Evolutionary conservation across 2,888 invertebrate genomes (phyloP).

Genomic region (Lasioglossum marginatum): DNA sequence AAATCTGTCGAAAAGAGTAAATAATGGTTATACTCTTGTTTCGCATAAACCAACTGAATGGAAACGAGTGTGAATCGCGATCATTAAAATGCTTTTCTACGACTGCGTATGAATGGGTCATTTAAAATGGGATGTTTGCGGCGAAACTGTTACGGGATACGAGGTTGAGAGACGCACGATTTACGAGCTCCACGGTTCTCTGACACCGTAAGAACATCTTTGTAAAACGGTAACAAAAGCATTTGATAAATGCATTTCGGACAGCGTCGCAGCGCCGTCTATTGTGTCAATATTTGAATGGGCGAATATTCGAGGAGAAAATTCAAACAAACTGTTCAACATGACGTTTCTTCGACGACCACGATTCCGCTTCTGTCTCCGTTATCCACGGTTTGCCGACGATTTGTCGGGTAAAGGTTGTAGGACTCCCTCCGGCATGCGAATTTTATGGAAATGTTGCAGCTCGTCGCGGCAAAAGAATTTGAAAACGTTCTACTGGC

Average conservation of each 20-base stretch:
- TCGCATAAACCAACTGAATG: neutral
- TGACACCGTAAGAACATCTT: constrained; percentile 54
- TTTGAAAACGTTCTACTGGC: constrained; percentile 17
- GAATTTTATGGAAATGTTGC: constrained; percentile 29
- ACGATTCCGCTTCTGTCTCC: constrained; percentile 3
- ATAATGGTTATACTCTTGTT: neutral
- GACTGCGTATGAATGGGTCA: neutral
- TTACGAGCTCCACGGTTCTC: constrained; percentile 52
- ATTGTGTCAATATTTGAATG: constrained; percentile 62
- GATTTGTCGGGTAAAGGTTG: constrained; percentile 35
- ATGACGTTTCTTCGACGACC: constrained; percentile 25
- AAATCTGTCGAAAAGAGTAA: too few species aligned
- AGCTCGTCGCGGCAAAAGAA: constrained; percentile 7
- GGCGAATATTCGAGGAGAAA: constrained; percentile 34
- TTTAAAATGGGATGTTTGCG: constrained; percentile 26
- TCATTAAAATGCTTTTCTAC: constrained; percentile 29
- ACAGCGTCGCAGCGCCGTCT: constrained; percentile 32
- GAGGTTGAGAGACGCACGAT: constrained; percentile 26
- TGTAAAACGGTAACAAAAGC: constrained; percentile 50
- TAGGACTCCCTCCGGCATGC: neutral
- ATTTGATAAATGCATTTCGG: constrained; percentile 56
- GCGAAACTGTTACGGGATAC: constrained; percentile 4
- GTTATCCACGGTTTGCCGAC: constrained; percentile 35
- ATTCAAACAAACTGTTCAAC: constrained; percentile 30
- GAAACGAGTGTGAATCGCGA: neutral